A percentile compares a stretch with the other conserved stretches of the same genome.
Conservation (phyloP, 2,888 invertebrate genomes). For the Phortica okadai region DNA sequence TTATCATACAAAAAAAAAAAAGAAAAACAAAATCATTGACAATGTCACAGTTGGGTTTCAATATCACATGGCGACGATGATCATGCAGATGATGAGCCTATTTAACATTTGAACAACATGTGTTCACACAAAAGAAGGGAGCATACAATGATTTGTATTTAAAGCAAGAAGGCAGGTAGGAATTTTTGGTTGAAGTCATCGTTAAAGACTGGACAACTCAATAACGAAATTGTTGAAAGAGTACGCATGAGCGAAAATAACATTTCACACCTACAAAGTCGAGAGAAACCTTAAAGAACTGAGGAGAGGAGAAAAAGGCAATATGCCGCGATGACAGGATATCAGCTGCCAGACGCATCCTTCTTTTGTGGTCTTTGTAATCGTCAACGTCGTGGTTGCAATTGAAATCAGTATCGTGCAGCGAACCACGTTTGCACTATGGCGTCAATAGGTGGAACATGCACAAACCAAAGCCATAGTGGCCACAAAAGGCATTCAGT, state of each 20-base stretch:
- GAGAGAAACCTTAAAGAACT: constrained; percentile 46
- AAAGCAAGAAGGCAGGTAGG: constrained; percentile 27
- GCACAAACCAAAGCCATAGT: constrained; percentile 53
- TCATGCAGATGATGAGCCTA: constrained; percentile 35
- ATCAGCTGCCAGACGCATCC: constrained; percentile 57
- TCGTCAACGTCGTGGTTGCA: constrained; percentile 36
- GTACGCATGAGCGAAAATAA: constrained; percentile 70
- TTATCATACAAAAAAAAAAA: background rate
- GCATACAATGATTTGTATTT: constrained; percentile 37
- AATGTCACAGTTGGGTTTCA: constrained; percentile 28
- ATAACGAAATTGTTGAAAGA: constrained; percentile 60
- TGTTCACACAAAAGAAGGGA: constrained; percentile 63
- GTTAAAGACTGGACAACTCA: constrained; percentile 38
- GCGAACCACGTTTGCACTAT: constrained; percentile 31
- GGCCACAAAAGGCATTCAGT: constrained; percentile 45
- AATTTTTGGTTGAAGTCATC: background rate
- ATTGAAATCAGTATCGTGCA: constrained; percentile 50
- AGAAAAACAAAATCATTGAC: background rate
- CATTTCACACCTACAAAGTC: constrained; percentile 72
- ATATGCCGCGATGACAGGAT: constrained; percentile 45
- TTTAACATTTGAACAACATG: constrained; percentile 65
- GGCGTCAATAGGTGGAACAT: constrained; percentile 27
- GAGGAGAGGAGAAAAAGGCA: constrained; percentile 34
- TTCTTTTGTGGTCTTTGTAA: background rate
- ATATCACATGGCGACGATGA: constrained; percentile 28